These are phyloP conservation scores for Premnoplex brunnescens DNA, from an alignment of 2,797 vertebrate species.

Conservation along the genomic window DNA sequence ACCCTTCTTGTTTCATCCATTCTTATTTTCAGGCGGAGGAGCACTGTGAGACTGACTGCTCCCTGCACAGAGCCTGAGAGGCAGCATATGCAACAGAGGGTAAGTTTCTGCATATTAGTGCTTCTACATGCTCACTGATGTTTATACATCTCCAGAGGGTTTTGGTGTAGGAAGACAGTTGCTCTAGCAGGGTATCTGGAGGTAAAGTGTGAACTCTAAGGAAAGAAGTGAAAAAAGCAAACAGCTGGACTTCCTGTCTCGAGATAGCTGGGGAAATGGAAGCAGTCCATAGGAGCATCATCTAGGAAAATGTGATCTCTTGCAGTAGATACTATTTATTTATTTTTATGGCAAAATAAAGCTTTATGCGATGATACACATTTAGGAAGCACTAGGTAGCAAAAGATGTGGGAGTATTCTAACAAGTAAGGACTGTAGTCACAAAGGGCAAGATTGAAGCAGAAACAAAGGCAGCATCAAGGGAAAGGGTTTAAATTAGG, in stretches of 20 bases:
- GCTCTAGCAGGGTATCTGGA: conserved; percentile 29
- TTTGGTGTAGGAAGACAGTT: conserved; percentile 34
- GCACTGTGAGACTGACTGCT: neutral
- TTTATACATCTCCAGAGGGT: conserved; percentile 45
- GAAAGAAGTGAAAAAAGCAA: conserved; percentile 64
- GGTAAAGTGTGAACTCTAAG: conserved; percentile 49
- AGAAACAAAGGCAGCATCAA: neutral
- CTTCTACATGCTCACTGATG: conserved; percentile 46
- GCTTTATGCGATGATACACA: neutral
- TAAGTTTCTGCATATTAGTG: conserved; percentile 34
- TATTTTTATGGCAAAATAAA: neutral
- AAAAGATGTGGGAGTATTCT: neutral
- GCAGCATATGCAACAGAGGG: neutral
- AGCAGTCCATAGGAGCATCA: neutral
- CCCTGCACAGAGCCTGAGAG: neutral
- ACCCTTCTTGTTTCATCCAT: neutral
- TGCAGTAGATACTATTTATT: neutral
- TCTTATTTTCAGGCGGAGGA: neutral
- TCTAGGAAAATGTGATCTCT: neutral
- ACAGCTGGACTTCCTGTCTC: conserved; percentile 5
- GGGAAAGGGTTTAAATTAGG: neutral
- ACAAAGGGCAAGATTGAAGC: neutral
- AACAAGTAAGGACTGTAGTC: neutral
- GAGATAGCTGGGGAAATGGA: neutral
- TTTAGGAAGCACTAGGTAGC: neutral